These are phyloP conservation scores for Hydrolagus affinis DNA, from an alignment of 2,113 vertebrate species.

Conservation along the genomic window DNA sequence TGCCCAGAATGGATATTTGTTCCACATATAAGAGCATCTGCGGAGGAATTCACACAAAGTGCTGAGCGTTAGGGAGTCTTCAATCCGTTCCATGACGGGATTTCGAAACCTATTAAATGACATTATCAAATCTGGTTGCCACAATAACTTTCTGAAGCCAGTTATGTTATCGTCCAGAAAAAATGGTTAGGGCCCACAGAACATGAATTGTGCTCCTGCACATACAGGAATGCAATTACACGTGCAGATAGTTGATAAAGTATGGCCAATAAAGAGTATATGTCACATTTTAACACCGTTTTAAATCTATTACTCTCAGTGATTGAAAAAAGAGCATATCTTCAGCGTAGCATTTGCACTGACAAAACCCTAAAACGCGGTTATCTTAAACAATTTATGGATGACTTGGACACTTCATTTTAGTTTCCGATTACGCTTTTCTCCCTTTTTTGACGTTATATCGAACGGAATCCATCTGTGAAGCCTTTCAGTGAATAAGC, in stretches of 20 bases:
- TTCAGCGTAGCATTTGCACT: background rate
- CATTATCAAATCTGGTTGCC: background rate
- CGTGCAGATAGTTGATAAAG: background rate
- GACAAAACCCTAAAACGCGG: background rate
- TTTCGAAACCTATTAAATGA: background rate
- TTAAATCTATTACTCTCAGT: conserved; percentile 17
- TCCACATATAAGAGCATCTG: too few relatives aligned
- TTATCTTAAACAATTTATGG: conserved; percentile 18
- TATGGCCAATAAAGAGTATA: background rate
- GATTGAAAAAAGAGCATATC: conserved; percentile 7
- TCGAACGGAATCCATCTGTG: background rate
- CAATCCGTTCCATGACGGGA: background rate
- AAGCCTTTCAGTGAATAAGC: background rate
- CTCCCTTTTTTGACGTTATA: background rate
- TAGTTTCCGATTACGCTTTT: background rate
- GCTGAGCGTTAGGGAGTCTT: background rate
- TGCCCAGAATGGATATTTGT: too few relatives aligned
- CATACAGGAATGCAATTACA: background rate
- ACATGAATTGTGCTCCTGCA: conserved; percentile 6
- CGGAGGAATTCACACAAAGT: background rate
- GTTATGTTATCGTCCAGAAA: background rate
- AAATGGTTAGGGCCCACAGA: background rate
- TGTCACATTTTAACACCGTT: background rate
- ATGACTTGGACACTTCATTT: background rate
- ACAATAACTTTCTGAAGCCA: too few relatives aligned